These are phyloP conservation scores for Pseudochirops cupreus DNA, from an alignment of 2,797 vertebrate species.

Conservation along the genomic window DNA sequence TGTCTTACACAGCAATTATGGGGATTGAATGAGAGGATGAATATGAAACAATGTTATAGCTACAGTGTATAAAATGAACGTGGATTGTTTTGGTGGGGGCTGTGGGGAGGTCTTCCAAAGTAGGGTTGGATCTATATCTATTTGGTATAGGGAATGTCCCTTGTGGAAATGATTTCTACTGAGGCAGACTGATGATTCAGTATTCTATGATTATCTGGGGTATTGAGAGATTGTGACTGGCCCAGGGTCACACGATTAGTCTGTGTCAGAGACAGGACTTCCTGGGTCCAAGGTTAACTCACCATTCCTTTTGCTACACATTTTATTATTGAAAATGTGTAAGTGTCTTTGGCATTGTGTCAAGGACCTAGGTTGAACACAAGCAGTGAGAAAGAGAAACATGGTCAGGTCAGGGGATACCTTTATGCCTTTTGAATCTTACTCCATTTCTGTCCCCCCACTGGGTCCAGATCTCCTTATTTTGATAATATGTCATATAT, in stretches of 20 bases:
- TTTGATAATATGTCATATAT: not conserved
- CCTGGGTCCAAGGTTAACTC: not conserved
- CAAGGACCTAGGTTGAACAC: slow-evolving; percentile 3
- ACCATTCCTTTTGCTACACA: not conserved
- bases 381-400: slow-evolving; percentile 35
- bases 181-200: not conserved
- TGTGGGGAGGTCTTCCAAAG: not conserved
- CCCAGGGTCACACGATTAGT: not conserved
- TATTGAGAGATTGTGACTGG: not conserved
- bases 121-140: not conserved
- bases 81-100: not conserved
- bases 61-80: not conserved
- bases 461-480: not conserved
- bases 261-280: not conserved
- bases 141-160: not conserved
- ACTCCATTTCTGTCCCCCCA: not conserved
- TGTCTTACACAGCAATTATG: not conserved
- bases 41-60: not conserved
- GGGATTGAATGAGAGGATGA: not conserved
- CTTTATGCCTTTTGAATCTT: slow-evolving; percentile 27
- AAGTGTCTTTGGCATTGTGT: slow-evolving; percentile 22
- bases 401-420: not conserved
- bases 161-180: not conserved
- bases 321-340: slow-evolving; percentile 23
- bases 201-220: not conserved